Evolutionary conservation across 2,888 invertebrate genomes (phyloP).

Genomic region (Pristionchus exspectatus): DNA sequence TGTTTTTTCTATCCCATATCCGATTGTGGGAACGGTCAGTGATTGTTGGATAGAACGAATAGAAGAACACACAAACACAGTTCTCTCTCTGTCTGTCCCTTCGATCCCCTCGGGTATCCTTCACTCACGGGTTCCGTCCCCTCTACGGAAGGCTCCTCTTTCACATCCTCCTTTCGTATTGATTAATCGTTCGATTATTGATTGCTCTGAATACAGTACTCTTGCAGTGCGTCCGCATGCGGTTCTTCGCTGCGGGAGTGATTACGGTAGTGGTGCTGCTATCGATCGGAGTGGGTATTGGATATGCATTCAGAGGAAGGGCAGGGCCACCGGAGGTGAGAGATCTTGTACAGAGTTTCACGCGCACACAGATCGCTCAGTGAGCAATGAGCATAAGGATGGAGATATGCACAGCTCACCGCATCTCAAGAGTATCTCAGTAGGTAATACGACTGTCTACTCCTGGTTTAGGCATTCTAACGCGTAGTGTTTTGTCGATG

Average conservation of each 20-base stretch:
- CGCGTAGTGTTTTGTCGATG: no score
- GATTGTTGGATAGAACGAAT: not conserved
- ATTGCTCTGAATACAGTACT: not conserved
- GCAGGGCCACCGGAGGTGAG: conserved; percentile 33
- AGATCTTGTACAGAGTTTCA: no score
- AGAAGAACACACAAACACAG: conserved; percentile 31
- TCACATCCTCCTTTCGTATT: not conserved
- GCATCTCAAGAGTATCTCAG: no score
- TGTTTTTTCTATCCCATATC: not conserved
- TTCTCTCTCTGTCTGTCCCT: not conserved
- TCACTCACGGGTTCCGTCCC: conserved; percentile 16
- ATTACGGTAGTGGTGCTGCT: not conserved
- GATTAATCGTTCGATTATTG: not conserved
- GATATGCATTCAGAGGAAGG: conserved; percentile 35
- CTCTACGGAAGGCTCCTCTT: not conserved
- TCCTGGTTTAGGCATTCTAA: no score
- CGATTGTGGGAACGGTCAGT: not conserved
- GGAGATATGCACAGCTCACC: no score
- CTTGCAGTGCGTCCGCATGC: conserved; percentile 30
- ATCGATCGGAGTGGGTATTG: conserved; percentile 2
- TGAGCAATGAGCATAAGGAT: no score
- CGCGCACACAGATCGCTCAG: no score
- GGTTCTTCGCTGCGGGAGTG: conserved; percentile 14
- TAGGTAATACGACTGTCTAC: no score
- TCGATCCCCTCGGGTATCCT: conserved; percentile 7